Conservation (phyloP, 2,888 invertebrate species). For the Epinotia ramella region DNA sequence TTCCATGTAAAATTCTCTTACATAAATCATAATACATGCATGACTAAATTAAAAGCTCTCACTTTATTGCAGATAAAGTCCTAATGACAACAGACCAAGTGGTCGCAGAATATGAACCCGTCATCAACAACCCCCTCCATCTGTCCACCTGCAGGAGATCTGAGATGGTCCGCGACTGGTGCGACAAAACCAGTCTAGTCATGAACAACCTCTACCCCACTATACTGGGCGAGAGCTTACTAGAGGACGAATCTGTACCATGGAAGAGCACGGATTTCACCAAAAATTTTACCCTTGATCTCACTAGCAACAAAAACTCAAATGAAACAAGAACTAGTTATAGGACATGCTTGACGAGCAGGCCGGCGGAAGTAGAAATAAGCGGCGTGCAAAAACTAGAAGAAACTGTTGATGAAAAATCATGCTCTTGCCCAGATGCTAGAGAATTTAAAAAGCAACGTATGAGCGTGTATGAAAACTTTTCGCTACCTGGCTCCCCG, state of each 20-base stretch:
- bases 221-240: slow-evolving; percentile 69
- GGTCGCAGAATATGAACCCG: slow-evolving; percentile 85
- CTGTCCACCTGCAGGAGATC: slow-evolving; percentile 67
- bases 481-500: slow-evolving; percentile 77
- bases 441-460: slow-evolving; percentile 56
- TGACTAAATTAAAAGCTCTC: background rate
- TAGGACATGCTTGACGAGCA: slow-evolving; percentile 69
- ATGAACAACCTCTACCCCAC: slow-evolving; percentile 80
- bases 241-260: slow-evolving; percentile 69
- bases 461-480: slow-evolving; percentile 74
- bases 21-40: no score
- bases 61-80: slow-evolving; percentile 83
- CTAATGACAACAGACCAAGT: slow-evolving; percentile 86
- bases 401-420: slow-evolving; percentile 57
- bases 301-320: slow-evolving; percentile 55
- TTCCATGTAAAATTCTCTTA: no score
- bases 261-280: slow-evolving; percentile 61
- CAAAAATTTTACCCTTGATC: slow-evolving; percentile 63
- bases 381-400: slow-evolving; percentile 70
- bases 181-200: slow-evolving; percentile 71
- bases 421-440: slow-evolving; percentile 48
- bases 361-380: slow-evolving; percentile 61
- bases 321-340: slow-evolving; percentile 64
- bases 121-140: slow-evolving; percentile 65
- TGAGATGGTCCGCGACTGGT: slow-evolving; percentile 77